Conservation (phyloP, 2,113 vertebrate genomes). For the Delphinapterus leucas region DNA sequence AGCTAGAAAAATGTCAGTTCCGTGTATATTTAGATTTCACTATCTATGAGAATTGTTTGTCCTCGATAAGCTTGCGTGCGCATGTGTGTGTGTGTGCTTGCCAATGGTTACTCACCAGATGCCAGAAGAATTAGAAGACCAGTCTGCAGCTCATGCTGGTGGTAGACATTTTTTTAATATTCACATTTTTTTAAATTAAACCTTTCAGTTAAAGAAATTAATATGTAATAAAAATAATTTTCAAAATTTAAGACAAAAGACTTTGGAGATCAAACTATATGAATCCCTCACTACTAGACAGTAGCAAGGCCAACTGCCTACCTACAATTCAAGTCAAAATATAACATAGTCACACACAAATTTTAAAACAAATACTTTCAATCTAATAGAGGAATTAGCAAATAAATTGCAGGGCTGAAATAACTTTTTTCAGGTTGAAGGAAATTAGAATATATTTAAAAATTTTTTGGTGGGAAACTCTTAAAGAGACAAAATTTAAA, state of each 20-base stretch:
- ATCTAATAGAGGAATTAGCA: conserved; percentile 31
- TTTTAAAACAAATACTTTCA: not conserved
- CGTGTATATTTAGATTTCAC: not conserved
- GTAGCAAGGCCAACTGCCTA: not conserved
- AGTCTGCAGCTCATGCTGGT: not conserved
- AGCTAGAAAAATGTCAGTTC: conserved; percentile 20
- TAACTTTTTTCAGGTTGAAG: not conserved
- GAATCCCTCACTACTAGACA: not conserved
- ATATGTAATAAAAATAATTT: not conserved
- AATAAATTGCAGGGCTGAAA: not conserved
- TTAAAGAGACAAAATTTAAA: not conserved
- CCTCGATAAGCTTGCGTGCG: not conserved
- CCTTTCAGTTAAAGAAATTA: not conserved
- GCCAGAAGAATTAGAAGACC: not conserved
- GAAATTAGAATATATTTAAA: not conserved
- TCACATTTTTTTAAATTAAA: not conserved
- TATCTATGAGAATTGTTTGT: conserved; percentile 19
- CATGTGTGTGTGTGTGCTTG: not conserved
- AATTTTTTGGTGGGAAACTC: not conserved
- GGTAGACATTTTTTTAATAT: not conserved
- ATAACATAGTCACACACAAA: not conserved
- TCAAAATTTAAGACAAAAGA: conserved; percentile 21
- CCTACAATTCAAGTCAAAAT: not conserved
- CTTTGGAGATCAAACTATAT: not conserved
- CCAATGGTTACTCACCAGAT: not conserved